phyloP scores from a whole-genome alignment of 2,113 vertebrate genomes.

The Malurus melanocephalus region DNA sequence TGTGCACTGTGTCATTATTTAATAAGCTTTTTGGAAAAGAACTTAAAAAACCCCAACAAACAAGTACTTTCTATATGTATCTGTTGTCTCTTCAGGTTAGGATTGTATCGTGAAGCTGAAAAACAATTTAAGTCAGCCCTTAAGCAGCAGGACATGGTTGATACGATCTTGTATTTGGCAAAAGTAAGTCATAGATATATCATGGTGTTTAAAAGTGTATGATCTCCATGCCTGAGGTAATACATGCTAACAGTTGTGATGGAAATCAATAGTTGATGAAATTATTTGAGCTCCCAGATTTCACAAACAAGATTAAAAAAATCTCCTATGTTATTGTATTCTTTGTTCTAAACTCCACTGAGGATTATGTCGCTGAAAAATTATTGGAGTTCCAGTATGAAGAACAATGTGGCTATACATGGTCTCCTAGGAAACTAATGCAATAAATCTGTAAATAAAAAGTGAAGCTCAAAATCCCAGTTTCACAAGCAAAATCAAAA shows the following conservation, averaged over 20 bases:
- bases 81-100: constrained; percentile 68
- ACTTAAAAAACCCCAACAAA: fast-evolving
- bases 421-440: constrained; percentile 1
- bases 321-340: neutral
- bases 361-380: neutral
- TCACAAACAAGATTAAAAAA: neutral
- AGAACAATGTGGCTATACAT: neutral
- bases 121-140: constrained; percentile 96
- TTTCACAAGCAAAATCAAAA: constrained; percentile 11
- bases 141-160: constrained; percentile 92
- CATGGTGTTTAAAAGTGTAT: neutral
- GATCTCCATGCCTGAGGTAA: neutral
- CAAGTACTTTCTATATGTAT: neutral
- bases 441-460: neutral
- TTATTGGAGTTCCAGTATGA: neutral
- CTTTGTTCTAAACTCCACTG: neutral
- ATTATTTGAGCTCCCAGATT: neutral
- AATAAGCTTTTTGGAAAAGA: neutral
- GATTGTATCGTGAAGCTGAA: constrained; percentile 94
- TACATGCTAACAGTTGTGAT: neutral
- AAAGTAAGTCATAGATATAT: constrained; percentile 79
- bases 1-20: neutral
- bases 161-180: constrained; percentile 90
- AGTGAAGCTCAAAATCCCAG: neutral
- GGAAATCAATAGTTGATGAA: neutral